Conservation (phyloP, 2,888 invertebrate species). For the Drosophila paramelanica region DNA sequence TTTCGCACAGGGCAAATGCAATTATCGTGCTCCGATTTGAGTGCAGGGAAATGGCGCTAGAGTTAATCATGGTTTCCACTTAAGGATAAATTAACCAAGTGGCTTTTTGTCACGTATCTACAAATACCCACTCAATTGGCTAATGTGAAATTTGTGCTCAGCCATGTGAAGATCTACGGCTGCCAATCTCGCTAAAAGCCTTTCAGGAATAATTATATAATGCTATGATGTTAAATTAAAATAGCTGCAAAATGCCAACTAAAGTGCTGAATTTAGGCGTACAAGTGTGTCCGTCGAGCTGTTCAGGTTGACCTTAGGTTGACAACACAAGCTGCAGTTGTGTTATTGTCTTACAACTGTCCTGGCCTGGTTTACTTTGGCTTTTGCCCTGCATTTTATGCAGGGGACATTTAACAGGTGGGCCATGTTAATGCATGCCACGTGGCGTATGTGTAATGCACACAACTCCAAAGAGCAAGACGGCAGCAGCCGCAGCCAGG, state of each 20-base stretch:
- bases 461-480: constrained; percentile 67
- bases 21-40: constrained; percentile 66
- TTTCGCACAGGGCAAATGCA: constrained; percentile 60
- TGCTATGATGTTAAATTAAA: constrained; percentile 21
- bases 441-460: constrained; percentile 50
- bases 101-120: constrained; percentile 7
- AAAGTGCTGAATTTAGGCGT: neutral
- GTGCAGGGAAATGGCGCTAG: constrained; percentile 59
- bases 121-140: constrained; percentile 9
- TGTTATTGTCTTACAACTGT: constrained; percentile 29
- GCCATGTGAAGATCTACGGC: neutral
- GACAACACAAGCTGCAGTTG: constrained; percentile 14
- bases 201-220: constrained; percentile 10
- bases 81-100: constrained; percentile 59
- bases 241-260: constrained; percentile 14
- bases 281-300: neutral
- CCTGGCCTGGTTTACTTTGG: neutral
- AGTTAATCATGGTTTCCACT: constrained; percentile 67
- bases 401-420: constrained; percentile 19
- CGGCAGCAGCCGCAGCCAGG: constrained; percentile 15
- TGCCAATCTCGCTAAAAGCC: constrained; percentile 30
- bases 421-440: constrained; percentile 26
- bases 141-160: constrained; percentile 22
- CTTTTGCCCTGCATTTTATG: constrained; percentile 14
- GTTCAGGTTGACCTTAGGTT: neutral